Conservation (phyloP, 2,797 vertebrate genomes). For the Eospalax fontanierii region DNA sequence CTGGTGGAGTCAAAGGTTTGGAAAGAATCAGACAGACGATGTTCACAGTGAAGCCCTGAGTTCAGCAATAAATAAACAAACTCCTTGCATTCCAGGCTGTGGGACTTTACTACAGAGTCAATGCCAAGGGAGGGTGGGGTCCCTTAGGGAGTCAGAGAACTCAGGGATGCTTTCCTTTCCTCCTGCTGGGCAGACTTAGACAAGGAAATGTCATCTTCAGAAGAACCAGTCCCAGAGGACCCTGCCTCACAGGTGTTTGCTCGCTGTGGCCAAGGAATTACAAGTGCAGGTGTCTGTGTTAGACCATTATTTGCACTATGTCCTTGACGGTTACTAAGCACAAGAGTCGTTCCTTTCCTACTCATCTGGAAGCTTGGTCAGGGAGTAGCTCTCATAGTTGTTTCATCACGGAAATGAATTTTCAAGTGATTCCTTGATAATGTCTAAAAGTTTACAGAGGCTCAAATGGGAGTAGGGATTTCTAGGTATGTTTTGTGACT, state of each 20-base stretch:
- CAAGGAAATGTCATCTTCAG: neutral
- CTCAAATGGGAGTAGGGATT: neutral
- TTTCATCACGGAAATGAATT: neutral
- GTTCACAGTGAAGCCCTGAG: conserved; percentile 16
- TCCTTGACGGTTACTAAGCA: conserved; percentile 24
- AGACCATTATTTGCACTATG: conserved; percentile 23
- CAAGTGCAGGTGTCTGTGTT: neutral
- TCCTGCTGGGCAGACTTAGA: neutral
- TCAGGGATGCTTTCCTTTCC: neutral
- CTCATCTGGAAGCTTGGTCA: neutral
- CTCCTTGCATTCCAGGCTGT: neutral
- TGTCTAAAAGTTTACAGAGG: neutral
- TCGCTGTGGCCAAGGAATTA: neutral
- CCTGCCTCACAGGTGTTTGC: neutral
- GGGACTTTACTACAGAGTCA: neutral
- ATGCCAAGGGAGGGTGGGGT: neutral
- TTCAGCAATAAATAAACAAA: neutral
- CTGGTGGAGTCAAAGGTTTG: conserved; percentile 1
- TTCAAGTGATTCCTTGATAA: conserved; percentile 10
- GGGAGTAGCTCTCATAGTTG: neutral
- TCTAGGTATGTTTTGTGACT: too few relatives aligned
- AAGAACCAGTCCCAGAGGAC: neutral
- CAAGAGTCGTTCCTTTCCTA: neutral
- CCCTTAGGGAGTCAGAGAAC: neutral
- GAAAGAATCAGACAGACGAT: conserved; percentile 15